These are phyloP conservation scores for Fragum whitleyi DNA, from an alignment of 2,888 invertebrate species.

Conservation along the genomic window DNA sequence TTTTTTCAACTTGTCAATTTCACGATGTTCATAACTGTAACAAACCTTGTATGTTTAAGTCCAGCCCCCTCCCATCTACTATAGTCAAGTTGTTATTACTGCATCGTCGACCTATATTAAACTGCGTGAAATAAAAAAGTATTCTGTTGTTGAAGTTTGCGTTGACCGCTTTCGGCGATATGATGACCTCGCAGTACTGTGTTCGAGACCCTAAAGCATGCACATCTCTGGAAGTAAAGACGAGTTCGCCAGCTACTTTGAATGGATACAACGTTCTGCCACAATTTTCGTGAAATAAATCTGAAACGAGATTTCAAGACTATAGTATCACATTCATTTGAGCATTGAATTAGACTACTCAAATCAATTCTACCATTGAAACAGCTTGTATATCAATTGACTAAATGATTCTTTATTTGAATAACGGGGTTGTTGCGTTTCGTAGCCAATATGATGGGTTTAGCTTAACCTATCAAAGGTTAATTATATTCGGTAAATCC, in stretches of 20 bases:
- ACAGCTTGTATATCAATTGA: too few species aligned
- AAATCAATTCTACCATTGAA: too few species aligned
- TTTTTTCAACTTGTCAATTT: too few species aligned
- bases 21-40: too few species aligned
- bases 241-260: neutral
- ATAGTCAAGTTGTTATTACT: neutral
- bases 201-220: neutral
- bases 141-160: neutral
- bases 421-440: too few species aligned
- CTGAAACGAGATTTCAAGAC: neutral
- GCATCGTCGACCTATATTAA: conserved; percentile 2
- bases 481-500: too few species aligned
- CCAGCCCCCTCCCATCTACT: neutral
- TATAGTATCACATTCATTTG: too few species aligned
- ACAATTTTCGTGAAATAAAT: neutral
- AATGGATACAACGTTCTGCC: neutral
- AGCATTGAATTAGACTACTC: too few species aligned
- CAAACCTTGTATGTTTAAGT: neutral
- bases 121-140: conserved; percentile 5
- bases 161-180: neutral
- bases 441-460: too few species aligned
- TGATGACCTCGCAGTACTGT: neutral
- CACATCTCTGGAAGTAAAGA: neutral
- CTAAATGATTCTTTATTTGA: too few species aligned
- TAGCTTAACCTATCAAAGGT: too few species aligned